A percentile compares a stretch with the other conserved stretches of the same genome.
Evolutionary conservation across 2,113 vertebrate genomes (phyloP).

Genomic region (Ancistrus triradiatus): DNA sequence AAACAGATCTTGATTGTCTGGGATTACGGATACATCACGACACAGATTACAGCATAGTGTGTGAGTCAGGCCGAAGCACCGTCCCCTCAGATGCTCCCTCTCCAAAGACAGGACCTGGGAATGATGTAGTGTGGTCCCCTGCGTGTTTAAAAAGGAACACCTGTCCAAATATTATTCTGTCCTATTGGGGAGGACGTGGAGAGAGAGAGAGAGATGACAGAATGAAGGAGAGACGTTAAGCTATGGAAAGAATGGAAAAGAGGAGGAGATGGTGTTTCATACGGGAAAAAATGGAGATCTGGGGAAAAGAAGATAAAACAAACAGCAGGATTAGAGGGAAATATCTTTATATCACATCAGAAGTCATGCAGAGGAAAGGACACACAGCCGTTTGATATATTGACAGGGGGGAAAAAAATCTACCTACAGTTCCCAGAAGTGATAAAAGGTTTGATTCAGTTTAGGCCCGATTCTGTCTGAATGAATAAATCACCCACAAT

Average conservation of each 20-base stretch:
- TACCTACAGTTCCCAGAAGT: no score
- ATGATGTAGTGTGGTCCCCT: constrained; percentile 35
- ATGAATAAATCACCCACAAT: no score
- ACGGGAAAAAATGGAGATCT: not conserved
- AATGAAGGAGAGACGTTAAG: constrained; percentile 38
- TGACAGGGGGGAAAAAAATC: no score
- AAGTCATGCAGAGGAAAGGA: no score
- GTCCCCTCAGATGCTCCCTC: constrained; percentile 35
- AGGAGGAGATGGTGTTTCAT: constrained; percentile 8
- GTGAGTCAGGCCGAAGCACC: constrained; percentile 36
- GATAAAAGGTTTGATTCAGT: no score
- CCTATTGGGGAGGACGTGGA: constrained; percentile 47
- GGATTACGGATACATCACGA: constrained; percentile 60
- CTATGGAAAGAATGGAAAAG: constrained; percentile 36
- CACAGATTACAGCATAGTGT: constrained; percentile 41
- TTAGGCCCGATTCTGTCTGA: no score
- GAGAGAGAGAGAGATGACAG: constrained; percentile 38
- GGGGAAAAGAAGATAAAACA: constrained; percentile 13
- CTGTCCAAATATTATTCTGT: constrained; percentile 74
- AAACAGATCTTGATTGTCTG: constrained; percentile 73
- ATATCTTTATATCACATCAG: no score
- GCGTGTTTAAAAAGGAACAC: constrained; percentile 63
- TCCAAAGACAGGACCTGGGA: constrained; percentile 23
- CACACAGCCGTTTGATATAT: no score
- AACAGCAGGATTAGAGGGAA: no score